Percentiles rank a stretch among this genome's conserved stretches.
phyloP scores from a whole-genome alignment of 2,888 invertebrate genomes.

The Pseudococcus longispinus region DNA sequence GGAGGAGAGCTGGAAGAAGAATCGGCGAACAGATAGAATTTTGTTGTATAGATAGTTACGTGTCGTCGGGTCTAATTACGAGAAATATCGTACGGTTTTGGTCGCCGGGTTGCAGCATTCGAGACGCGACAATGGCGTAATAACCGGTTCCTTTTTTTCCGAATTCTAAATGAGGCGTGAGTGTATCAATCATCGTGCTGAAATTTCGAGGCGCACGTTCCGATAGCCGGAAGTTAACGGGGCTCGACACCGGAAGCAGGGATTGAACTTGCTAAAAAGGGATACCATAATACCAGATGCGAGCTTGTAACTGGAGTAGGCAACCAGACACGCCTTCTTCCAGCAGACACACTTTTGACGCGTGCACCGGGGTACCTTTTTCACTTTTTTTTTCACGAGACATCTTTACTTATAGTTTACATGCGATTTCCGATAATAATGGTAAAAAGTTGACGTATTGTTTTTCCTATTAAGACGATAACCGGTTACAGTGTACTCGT shows the following conservation, averaged over 20 bases:
- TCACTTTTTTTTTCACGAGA: background rate
- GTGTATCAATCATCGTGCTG: slow-evolving; percentile 16
- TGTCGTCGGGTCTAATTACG: slow-evolving; percentile 29
- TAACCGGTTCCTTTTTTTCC: background rate
- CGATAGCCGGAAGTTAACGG: slow-evolving; percentile 48
- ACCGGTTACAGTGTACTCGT: background rate
- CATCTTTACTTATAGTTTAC: background rate
- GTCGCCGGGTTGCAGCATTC: background rate
- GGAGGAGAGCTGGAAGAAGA: background rate
- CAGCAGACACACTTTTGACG: slow-evolving; percentile 47
- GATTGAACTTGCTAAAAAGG: slow-evolving; percentile 33
- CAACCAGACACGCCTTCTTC: slow-evolving; percentile 53
- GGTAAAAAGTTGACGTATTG: slow-evolving; percentile 8
- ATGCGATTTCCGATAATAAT: background rate
- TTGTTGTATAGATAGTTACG: background rate
- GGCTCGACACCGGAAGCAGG: slow-evolving; percentile 44
- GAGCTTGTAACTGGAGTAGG: slow-evolving; percentile 48
- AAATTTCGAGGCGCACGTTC: background rate
- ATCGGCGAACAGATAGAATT: background rate
- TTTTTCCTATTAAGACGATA: background rate
- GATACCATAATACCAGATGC: slow-evolving; percentile 43
- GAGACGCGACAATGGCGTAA: background rate
- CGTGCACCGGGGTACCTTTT: slow-evolving; percentile 26
- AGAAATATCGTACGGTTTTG: background rate
- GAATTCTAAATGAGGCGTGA: background rate